Evolutionary conservation across 2,797 vertebrate species (phyloP).

Genomic region (Danio tinwini): DNA sequence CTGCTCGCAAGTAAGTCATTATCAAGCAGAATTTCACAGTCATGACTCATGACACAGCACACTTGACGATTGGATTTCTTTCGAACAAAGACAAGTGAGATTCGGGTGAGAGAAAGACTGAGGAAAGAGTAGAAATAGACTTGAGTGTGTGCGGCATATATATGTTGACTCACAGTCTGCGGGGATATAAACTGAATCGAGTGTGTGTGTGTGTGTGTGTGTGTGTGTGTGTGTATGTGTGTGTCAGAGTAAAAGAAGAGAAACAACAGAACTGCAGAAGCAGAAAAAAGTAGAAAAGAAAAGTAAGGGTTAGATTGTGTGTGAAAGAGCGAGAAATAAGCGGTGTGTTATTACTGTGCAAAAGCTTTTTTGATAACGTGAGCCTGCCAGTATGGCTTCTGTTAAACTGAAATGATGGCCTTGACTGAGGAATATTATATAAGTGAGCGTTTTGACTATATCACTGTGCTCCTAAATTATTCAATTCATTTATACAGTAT

Average conservation of each 20-base stretch:
- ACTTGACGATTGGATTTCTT: slow-evolving; percentile 20
- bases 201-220: slow-evolving; percentile 15
- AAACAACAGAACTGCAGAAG: slow-evolving; percentile 30
- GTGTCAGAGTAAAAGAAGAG: slow-evolving; percentile 6
- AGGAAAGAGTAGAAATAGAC: slow-evolving; percentile 4
- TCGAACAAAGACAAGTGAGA: background rate
- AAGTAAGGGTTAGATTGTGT: slow-evolving; percentile 17
- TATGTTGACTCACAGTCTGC: slow-evolving; percentile 36
- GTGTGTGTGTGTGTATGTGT: slow-evolving; percentile 8
- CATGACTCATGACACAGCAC: slow-evolving; percentile 7
- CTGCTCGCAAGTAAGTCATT: slow-evolving; percentile 31
- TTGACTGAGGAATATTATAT: slow-evolving; percentile 19
- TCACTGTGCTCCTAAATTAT: slow-evolving; percentile 1
- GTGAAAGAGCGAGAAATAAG: slow-evolving; percentile 1
- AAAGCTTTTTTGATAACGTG: slow-evolving; percentile 36
- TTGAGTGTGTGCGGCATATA: background rate
- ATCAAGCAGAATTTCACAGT: slow-evolving; percentile 28
- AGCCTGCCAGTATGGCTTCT: background rate
- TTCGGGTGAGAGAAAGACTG: background rate
- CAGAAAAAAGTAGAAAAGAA: slow-evolving; percentile 33
- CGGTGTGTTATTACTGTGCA: slow-evolving; percentile 17
- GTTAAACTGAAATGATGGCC: slow-evolving; percentile 19
- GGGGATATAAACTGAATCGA: slow-evolving; percentile 17
- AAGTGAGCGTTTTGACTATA: background rate
- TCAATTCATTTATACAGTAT: background rate